phyloP scores from a whole-genome alignment of 2,113 vertebrate species.

The Calyptomena viridis region DNA sequence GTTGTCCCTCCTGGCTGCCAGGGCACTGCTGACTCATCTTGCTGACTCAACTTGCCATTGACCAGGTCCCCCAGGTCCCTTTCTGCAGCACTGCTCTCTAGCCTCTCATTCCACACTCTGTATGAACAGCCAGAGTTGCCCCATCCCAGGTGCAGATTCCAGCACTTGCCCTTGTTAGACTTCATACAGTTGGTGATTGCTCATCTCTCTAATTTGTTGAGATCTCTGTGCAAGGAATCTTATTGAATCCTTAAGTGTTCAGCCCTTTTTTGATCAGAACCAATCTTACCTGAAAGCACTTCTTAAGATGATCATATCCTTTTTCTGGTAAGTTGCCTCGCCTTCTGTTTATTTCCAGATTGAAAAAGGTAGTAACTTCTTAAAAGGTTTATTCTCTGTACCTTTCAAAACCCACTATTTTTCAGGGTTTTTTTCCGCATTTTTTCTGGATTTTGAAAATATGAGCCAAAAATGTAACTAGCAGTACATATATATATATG shows the following conservation, averaged over 20 bases:
- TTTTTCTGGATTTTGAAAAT: background rate
- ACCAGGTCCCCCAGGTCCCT: background rate
- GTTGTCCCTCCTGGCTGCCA: background rate
- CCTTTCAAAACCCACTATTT: background rate
- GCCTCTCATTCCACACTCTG: background rate
- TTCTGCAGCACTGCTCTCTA: background rate
- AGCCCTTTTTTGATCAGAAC: background rate
- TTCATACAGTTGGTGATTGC: background rate
- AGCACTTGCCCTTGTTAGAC: background rate
- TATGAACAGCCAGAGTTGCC: fast-evolving
- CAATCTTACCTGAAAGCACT: background rate
- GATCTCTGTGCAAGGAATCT: background rate
- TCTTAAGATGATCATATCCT: background rate
- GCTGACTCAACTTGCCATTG: fast-evolving
- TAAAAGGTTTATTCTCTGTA: background rate
- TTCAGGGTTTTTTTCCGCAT: background rate
- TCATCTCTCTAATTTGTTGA: background rate
- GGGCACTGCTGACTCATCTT: background rate
- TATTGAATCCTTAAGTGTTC: background rate
- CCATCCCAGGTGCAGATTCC: background rate
- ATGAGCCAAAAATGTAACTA: background rate
- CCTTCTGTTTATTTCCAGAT: background rate
- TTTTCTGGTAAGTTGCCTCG: background rate
- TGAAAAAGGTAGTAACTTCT: background rate
- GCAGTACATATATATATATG: background rate